Percentiles rank a stretch among this genome's conserved stretches.
Conservation (phyloP, 2,888 invertebrate genomes). For the Camptogramma bilineatum region DNA sequence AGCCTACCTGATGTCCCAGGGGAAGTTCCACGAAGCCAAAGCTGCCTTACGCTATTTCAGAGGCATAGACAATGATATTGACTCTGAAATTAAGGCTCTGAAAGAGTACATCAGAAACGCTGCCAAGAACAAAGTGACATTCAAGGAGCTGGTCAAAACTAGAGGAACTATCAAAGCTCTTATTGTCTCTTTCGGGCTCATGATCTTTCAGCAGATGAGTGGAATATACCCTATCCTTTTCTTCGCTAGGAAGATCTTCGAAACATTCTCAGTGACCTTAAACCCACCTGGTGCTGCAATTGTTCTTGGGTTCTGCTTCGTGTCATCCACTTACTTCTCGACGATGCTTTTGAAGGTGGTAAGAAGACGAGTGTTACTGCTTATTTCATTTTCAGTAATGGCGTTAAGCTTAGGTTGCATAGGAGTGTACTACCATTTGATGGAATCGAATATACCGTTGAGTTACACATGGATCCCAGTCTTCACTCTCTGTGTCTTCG, state of each 20-base stretch:
- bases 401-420: slow-evolving; percentile 79
- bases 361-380: slow-evolving; percentile 86
- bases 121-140: slow-evolving; percentile 72
- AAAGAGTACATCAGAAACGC: slow-evolving; percentile 77
- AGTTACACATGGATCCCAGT: slow-evolving; percentile 84
- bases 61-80: slow-evolving; percentile 85
- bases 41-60: slow-evolving; percentile 86
- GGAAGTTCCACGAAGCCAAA: slow-evolving; percentile 84
- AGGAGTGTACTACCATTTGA: slow-evolving; percentile 78
- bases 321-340: slow-evolving; percentile 84
- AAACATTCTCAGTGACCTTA: slow-evolving; percentile 71
- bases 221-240: slow-evolving; percentile 87
- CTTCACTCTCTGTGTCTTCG: slow-evolving; percentile 82
- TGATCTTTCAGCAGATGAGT: slow-evolving; percentile 88
- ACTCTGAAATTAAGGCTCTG: slow-evolving; percentile 81
- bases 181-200: slow-evolving; percentile 84
- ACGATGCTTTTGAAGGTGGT: slow-evolving; percentile 85
- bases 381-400: slow-evolving; percentile 86
- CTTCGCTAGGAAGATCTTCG: slow-evolving; percentile 84
- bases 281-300: slow-evolving; percentile 79
- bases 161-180: slow-evolving; percentile 76
- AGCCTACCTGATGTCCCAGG: slow-evolving; percentile 84
- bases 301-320: slow-evolving; percentile 86
- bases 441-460: slow-evolving; percentile 53
- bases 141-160: slow-evolving; percentile 74